Conservation (phyloP, 1,140 invertebrate genomes). For the Zaprionus gabonicus region DNA sequence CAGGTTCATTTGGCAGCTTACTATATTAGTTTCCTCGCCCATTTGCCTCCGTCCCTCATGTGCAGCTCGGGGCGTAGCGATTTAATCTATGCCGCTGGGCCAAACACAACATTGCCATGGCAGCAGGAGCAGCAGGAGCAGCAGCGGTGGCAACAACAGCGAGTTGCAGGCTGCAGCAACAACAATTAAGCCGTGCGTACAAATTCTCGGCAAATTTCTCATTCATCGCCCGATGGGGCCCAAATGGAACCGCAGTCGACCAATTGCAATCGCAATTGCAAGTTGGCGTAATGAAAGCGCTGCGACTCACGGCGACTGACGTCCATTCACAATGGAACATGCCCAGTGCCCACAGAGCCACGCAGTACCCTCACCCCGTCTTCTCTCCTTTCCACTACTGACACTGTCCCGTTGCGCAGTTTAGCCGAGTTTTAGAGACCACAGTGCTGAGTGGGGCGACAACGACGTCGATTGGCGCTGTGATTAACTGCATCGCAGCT, state of each 20-base stretch:
- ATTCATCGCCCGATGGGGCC: constrained; percentile 53
- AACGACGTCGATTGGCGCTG: constrained; percentile 42
- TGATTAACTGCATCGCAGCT: constrained; percentile 65
- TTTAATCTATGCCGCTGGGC: constrained; percentile 47
- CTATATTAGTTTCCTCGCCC: constrained; percentile 1
- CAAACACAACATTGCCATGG: constrained; percentile 50
- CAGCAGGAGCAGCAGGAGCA: constrained; percentile 19
- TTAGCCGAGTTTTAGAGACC: constrained; percentile 8
- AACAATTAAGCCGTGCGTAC: constrained; percentile 73
- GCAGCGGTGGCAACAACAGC: constrained; percentile 8
- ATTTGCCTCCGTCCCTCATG: constrained; percentile 37
- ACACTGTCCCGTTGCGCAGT: not conserved
- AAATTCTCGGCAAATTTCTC: constrained; percentile 68
- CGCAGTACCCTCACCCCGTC: not conserved
- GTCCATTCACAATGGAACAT: constrained; percentile 37
- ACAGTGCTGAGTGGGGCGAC: constrained; percentile 15
- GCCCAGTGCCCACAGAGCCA: constrained; percentile 9
- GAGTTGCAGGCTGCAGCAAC: constrained; percentile 10
- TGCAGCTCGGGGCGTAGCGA: constrained; percentile 27
- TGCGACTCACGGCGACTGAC: constrained; percentile 43
- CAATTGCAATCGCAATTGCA: constrained; percentile 45
- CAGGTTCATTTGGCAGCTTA: constrained; percentile 61
- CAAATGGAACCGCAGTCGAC: constrained; percentile 46
- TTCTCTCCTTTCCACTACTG: not conserved
- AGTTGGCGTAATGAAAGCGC: constrained; percentile 47